These are phyloP conservation scores for Scaptomyza graminum DNA, from an alignment of 1,140 invertebrate genomes.

Conservation along the genomic window DNA sequence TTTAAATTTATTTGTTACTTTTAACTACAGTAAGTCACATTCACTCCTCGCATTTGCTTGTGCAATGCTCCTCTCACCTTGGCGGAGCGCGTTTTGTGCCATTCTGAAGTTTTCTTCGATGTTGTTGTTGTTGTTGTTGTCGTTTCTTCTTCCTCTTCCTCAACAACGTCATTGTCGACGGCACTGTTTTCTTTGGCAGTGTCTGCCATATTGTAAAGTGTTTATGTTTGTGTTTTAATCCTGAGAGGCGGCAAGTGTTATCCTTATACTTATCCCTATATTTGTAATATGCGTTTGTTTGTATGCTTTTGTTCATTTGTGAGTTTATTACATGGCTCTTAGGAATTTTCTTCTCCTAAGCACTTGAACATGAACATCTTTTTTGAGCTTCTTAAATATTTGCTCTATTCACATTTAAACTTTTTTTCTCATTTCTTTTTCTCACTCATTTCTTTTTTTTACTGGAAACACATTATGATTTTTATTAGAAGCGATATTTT, in stretches of 20 bases:
- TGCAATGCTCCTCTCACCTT: conserved; percentile 56
- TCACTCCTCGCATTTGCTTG: conserved; percentile 12
- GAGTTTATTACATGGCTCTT: conserved; percentile 53
- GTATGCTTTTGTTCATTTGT: conserved; percentile 43
- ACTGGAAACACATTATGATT: conserved; percentile 58
- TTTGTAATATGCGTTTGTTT: conserved; percentile 30
- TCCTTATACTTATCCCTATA: conserved; percentile 49
- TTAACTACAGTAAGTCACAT: neutral
- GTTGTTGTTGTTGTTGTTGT: conserved; percentile 53
- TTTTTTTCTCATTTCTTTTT: conserved; percentile 24
- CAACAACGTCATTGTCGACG: conserved; percentile 61
- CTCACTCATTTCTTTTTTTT: conserved; percentile 41
- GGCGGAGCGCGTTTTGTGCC: conserved; percentile 78
- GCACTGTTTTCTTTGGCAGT: conserved; percentile 61
- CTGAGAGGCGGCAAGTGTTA: conserved; percentile 58
- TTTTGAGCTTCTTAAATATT: conserved; percentile 33
- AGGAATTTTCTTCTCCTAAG: conserved; percentile 42
- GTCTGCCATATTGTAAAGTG: conserved; percentile 73
- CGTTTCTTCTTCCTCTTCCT: conserved; percentile 44
- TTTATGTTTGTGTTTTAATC: conserved; percentile 62
- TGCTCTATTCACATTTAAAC: conserved; percentile 32
- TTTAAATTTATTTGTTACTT: too few species aligned
- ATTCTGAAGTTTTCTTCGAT: conserved; percentile 74
- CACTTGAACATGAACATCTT: conserved; percentile 25
- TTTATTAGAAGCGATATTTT: conserved; percentile 48